These are phyloP conservation scores for Monochamus saltuarius DNA, from an alignment of 1,140 invertebrate species.

Conservation along the genomic window DNA sequence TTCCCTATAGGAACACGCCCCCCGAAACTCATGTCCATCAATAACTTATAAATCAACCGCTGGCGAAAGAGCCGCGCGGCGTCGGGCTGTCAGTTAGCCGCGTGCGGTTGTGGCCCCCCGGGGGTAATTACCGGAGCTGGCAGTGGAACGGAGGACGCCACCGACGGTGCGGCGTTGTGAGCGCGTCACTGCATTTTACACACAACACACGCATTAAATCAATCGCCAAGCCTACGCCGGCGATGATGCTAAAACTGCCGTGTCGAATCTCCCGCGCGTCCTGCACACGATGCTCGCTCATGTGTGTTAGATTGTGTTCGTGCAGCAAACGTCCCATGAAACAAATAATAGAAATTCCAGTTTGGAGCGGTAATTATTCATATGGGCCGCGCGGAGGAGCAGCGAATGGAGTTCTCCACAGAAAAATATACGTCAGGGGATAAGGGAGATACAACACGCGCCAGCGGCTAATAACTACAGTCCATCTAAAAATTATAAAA, in stretches of 20 bases:
- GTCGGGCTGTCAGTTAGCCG: conserved; percentile 3
- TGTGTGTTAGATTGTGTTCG: neutral
- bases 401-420: neutral
- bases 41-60: conserved; percentile 1
- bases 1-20: too few species aligned
- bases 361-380: conserved; percentile 7
- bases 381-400: neutral
- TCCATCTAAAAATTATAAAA: too few species aligned
- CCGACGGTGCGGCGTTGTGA: neutral
- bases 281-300: neutral
- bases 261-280: too few species aligned
- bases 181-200: conserved; percentile 3
- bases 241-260: too few species aligned
- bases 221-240: too few species aligned
- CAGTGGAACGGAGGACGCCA: neutral
- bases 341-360: conserved; percentile 12
- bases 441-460: neutral
- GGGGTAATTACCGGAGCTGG: conserved; percentile 9
- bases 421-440: neutral
- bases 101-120: conserved; percentile 1
- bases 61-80: conserved; percentile 5
- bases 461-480: neutral
- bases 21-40: too few species aligned
- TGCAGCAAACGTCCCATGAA: conserved; percentile 7
- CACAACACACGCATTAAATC: neutral